Conservation (phyloP, 2,797 vertebrate genomes). For the Nyctibius grandis region DNA sequence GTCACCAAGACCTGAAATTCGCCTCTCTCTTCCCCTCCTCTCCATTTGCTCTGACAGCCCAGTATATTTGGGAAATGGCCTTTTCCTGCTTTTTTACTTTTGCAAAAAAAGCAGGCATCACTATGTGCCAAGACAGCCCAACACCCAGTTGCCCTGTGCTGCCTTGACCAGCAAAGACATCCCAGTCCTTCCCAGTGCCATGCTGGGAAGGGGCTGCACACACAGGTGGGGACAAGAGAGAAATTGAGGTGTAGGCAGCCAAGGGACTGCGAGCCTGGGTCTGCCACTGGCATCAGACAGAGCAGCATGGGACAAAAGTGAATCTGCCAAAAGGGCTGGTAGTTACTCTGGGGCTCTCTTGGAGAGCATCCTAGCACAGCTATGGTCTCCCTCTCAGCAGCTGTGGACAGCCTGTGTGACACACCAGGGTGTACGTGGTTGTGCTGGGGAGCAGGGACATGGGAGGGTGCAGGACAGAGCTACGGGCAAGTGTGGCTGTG, state of each 20-base stretch:
- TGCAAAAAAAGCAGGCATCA: neutral
- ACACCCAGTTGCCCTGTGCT: neutral
- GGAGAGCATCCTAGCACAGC: neutral
- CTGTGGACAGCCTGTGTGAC: neutral
- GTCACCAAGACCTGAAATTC: neutral
- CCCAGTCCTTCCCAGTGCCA: neutral
- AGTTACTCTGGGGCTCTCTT: neutral
- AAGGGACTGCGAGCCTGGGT: fast-evolving
- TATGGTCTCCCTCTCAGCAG: neutral
- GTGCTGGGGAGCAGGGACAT: neutral
- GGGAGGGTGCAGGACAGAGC: neutral
- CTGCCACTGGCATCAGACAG: neutral
- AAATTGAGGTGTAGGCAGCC: fast-evolving
- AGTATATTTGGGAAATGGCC: neutral
- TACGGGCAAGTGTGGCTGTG: fast-evolving
- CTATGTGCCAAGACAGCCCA: neutral
- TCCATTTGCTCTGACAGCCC: neutral
- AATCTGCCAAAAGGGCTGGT: neutral
- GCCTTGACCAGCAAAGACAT: neutral
- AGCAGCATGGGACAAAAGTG: neutral
- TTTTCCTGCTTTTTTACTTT: neutral
- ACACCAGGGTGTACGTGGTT: neutral
- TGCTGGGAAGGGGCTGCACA: neutral
- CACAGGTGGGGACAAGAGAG: neutral
- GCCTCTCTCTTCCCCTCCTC: neutral